phyloP scores from a whole-genome alignment of 2,888 invertebrate species.

The Drosophila limbata region DNA sequence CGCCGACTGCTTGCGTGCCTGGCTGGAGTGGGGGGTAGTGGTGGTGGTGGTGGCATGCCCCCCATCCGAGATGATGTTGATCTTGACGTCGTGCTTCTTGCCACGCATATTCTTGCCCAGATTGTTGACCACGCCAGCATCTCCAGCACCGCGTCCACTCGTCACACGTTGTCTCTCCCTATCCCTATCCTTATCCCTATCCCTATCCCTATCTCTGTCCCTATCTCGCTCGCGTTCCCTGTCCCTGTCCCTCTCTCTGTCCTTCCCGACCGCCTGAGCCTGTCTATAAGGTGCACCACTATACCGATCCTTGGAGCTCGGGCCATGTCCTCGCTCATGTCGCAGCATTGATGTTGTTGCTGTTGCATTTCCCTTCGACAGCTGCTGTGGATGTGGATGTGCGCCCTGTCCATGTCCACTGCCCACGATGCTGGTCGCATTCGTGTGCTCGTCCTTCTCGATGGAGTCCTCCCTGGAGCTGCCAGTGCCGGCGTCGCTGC shows the following conservation, averaged over 20 bases:
- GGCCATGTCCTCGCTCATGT: constrained; percentile 53
- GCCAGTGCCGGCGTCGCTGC: constrained; percentile 60
- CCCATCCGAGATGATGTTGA: constrained; percentile 83
- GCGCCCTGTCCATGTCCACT: constrained; percentile 25
- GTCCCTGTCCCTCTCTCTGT: constrained; percentile 27
- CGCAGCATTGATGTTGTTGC: constrained; percentile 23
- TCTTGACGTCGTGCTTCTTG: constrained; percentile 81
- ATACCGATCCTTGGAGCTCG: constrained; percentile 42
- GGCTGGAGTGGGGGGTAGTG: not conserved
- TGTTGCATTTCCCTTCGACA: constrained; percentile 7
- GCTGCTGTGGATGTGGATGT: constrained; percentile 26
- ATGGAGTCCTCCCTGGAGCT: constrained; percentile 84
- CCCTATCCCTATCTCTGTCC: constrained; percentile 40
- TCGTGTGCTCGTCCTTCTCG: constrained; percentile 82
- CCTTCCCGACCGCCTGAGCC: constrained; percentile 38
- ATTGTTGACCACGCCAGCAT: constrained; percentile 71
- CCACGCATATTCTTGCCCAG: constrained; percentile 73
- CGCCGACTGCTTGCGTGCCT: constrained; percentile 42
- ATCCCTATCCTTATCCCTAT: constrained; percentile 22
- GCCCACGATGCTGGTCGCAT: constrained; percentile 75
- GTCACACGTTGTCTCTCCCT: constrained; percentile 36
- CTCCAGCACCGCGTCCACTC: constrained; percentile 65
- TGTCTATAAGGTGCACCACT: constrained; percentile 59
- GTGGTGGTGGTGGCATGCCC: constrained; percentile 42
- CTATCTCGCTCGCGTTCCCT: constrained; percentile 39